A percentile compares a stretch with the other conserved stretches of the same genome.
These are phyloP conservation scores for Poeciliopsis turneri DNA, from an alignment of 2,797 vertebrate species.

Conservation along the genomic window DNA sequence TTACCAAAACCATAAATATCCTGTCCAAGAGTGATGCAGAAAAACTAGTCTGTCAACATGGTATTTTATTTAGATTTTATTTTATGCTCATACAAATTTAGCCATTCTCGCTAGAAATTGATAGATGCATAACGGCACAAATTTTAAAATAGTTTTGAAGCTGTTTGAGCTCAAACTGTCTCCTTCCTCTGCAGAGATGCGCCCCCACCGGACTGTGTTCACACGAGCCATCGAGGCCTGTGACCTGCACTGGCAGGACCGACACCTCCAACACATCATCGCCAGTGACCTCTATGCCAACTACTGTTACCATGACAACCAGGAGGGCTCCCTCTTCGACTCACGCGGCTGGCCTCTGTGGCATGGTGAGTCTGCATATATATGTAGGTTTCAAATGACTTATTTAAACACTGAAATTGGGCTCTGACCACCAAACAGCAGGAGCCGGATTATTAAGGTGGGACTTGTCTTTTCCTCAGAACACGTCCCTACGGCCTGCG, in stretches of 20 bases:
- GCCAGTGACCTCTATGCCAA: conserved; percentile 95
- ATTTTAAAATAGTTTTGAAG: neutral
- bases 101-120: neutral
- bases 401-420: conserved; percentile 1
- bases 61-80: neutral
- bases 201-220: conserved; percentile 98
- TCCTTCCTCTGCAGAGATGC: conserved; percentile 84
- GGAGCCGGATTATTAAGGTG: neutral
- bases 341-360: conserved; percentile 95
- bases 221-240: conserved; percentile 98
- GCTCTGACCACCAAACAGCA: neutral
- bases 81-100: neutral
- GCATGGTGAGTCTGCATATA: conserved; percentile 88
- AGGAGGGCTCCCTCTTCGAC: conserved; percentile 95
- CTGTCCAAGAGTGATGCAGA: neutral
- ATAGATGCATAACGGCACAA: neutral
- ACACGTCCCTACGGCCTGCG: conserved; percentile 96
- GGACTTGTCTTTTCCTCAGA: conserved; percentile 73
- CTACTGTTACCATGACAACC: conserved; percentile 98
- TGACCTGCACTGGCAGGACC: conserved; percentile 98
- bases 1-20: neutral
- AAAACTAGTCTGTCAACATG: neutral
- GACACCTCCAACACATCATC: conserved; percentile 98
- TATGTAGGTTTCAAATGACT: conserved; percentile 12
- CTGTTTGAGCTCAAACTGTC: neutral